Evolutionary conservation across 2,888 invertebrate species (phyloP), one percentile per base, ranked within the genome.

Genomic region (Amiota minor): DNA sequence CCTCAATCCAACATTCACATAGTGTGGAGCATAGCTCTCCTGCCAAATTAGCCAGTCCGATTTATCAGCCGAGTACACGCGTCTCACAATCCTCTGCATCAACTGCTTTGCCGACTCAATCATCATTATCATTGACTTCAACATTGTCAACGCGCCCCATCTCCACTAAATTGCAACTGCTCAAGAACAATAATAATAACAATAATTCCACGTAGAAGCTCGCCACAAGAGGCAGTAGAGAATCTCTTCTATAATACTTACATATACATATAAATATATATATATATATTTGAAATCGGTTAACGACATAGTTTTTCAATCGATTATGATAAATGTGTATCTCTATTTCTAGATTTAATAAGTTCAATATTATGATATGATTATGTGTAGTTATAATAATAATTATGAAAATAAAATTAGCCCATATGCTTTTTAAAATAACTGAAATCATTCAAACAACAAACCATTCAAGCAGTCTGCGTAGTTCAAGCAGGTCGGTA

Each of bases 141-240:
- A 77, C 82, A 72, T 81, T 80, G 67, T 78, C 86, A 76, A 74
- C 82, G 77, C 80, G 85, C 73, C 82, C 87, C 79, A 81, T 84
- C 75, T 86, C 88, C 71, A 88, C 88, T 64, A 88, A 86, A 79
- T 79, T 88, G 77, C 87, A 87, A 73, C 80, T 83, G 73, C 80
- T 87, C 71, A 80, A 78, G 73, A 72, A 64, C 53, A 59, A 69
- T n/a, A 53, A 68, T 53, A 68, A 73, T 65, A 75, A 75, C 18
- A 76, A 77, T 46, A 76, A 75, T 69, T 75, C 74, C 77, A 74
- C 80, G 78, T 81, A 81, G 79, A 78, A 53, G 50, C 23, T 53
- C 50, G 50, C 67, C 67, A 50, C 2, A 47, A 50, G 50, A 68
- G 67, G 53, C 50, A 62, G 16, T 62, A 62, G 23, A 11, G 35